Conservation (phyloP, 2,888 invertebrate genomes). For the Ennomos quercinarius region DNA sequence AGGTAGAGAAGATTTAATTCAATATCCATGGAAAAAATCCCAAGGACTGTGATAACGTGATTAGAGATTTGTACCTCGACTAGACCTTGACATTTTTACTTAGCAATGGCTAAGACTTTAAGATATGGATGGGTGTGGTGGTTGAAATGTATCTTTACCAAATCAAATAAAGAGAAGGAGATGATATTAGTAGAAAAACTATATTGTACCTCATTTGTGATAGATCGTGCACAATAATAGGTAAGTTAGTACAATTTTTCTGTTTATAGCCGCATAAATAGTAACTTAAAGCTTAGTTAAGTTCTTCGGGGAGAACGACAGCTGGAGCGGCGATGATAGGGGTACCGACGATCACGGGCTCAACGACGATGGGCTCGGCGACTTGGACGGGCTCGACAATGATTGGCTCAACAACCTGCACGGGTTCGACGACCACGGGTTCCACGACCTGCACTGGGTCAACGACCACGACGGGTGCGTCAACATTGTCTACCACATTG, state of each 20-base stretch:
- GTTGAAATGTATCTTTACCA: no score
- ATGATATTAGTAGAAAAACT: no score
- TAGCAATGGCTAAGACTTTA: no score
- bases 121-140: no score
- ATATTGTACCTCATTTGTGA: slow-evolving; percentile 19
- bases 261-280: slow-evolving; percentile 15
- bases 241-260: no score
- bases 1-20: no score
- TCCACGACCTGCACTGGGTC: slow-evolving; percentile 32
- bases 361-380: slow-evolving; percentile 37
- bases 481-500: slow-evolving; percentile 34
- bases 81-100: no score
- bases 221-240: slow-evolving; percentile 4
- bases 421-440: slow-evolving; percentile 32
- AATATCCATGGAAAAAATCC: no score
- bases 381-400: slow-evolving; percentile 21
- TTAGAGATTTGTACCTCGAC: no score
- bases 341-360: slow-evolving; percentile 47
- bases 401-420: slow-evolving; percentile 27
- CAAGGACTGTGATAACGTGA: no score
- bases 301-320: slow-evolving; percentile 53
- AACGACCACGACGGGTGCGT: slow-evolving; percentile 23
- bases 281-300: slow-evolving; percentile 47
- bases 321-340: slow-evolving; percentile 54
- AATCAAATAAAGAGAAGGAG: no score